Evolutionary conservation across 2,888 invertebrate genomes (phyloP).

Genomic region (Drosophila ezoana): DNA sequence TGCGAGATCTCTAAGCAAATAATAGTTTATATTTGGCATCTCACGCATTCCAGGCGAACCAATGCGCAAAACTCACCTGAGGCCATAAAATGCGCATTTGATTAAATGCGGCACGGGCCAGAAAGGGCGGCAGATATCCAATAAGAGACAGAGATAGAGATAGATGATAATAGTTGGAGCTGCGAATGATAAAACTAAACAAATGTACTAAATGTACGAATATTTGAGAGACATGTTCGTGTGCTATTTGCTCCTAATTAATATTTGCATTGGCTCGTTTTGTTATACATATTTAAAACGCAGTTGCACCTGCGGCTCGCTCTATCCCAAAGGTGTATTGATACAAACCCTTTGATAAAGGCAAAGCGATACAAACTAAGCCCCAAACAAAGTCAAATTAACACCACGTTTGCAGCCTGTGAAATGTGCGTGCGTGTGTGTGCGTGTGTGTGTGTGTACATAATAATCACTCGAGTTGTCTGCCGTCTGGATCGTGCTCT

Average conservation of each 20-base stretch:
- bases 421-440: conserved; percentile 30
- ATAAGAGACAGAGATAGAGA: conserved; percentile 4
- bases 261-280: conserved; percentile 11
- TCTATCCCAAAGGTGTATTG: conserved; percentile 34
- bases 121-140: neutral
- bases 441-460: conserved; percentile 5
- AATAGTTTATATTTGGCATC: conserved; percentile 1
- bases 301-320: conserved; percentile 67
- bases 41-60: conserved; percentile 9
- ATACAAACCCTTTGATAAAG: conserved; percentile 26
- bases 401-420: conserved; percentile 53
- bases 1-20: conserved; percentile 1
- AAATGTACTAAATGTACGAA: conserved; percentile 6
- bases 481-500: conserved; percentile 43
- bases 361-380: neutral
- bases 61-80: neutral
- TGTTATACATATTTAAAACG: conserved; percentile 59
- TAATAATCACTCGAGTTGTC: conserved; percentile 20
- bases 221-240: conserved; percentile 8
- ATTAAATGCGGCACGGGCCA: neutral
- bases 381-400: conserved; percentile 62
- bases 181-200: conserved; percentile 51
- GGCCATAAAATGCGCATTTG: conserved; percentile 40
- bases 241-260: conserved; percentile 13
- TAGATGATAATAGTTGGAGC: conserved; percentile 6